Evolutionary conservation across 2,888 invertebrate genomes (phyloP).

Genomic region (Thymelicus sylvestris): DNA sequence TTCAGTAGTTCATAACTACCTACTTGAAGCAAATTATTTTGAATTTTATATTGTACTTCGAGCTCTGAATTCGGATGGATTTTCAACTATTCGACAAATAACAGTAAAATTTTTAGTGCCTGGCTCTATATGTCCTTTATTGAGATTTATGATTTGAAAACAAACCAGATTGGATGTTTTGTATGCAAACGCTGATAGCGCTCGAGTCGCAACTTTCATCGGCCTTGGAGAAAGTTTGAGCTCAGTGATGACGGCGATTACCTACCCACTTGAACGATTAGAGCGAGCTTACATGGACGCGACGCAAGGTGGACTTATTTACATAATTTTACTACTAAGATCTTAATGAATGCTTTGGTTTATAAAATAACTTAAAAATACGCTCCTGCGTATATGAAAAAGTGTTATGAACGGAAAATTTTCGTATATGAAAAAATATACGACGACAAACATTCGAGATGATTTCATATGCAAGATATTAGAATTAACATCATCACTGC

Average conservation of each 20-base stretch:
- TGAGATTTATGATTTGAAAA: slow-evolving; percentile 47
- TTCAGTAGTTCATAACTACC: too few relatives aligned
- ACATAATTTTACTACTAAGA: slow-evolving; percentile 5
- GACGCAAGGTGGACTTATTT: slow-evolving; percentile 3
- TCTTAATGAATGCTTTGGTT: background rate
- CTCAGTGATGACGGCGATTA: slow-evolving; percentile 60
- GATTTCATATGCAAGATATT: slow-evolving; percentile 1
- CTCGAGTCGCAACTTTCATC: slow-evolving; percentile 68
- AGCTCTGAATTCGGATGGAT: too few relatives aligned
- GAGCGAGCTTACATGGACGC: slow-evolving; percentile 43
- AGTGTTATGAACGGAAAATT: slow-evolving; percentile 1
- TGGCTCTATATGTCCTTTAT: slow-evolving; percentile 17
- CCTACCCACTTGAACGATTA: slow-evolving; percentile 47
- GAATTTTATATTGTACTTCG: too few relatives aligned
- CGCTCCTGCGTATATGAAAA: background rate
- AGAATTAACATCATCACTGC: background rate
- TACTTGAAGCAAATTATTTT: too few relatives aligned
- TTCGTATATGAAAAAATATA: background rate
- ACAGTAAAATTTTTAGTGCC: slow-evolving; percentile 6
- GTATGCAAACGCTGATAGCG: slow-evolving; percentile 64
- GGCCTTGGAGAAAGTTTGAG: slow-evolving; percentile 75
- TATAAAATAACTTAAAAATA: background rate
- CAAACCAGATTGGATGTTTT: slow-evolving; percentile 56
- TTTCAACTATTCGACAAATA: background rate
- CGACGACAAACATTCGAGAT: background rate